phyloP scores from a whole-genome alignment of 2,888 invertebrate species.

The Drosophila putrida region DNA sequence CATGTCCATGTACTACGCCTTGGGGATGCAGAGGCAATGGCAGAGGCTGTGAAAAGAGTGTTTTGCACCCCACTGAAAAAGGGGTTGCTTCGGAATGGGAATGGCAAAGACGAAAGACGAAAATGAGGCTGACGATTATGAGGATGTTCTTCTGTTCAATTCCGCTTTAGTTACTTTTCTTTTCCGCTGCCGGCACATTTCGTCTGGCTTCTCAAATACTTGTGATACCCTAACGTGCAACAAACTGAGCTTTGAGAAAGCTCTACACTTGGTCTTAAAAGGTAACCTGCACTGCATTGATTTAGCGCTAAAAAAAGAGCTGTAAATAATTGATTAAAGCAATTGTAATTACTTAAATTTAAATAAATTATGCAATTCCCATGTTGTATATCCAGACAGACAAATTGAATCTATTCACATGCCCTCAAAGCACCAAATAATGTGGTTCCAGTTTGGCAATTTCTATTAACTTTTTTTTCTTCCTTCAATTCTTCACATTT shows the following conservation, averaged over 20 bases:
- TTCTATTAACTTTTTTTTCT: slow-evolving; percentile 34
- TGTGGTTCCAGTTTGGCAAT: slow-evolving; percentile 45
- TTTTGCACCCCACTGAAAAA: slow-evolving; percentile 72
- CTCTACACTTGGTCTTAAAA: not conserved
- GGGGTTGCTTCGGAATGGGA: slow-evolving; percentile 48
- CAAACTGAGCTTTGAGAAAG: not conserved
- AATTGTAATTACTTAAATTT: not conserved
- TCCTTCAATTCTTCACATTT: slow-evolving; percentile 23
- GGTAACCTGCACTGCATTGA: not conserved
- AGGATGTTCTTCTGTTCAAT: slow-evolving; percentile 34
- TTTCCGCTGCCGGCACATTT: slow-evolving; percentile 45
- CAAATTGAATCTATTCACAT: not conserved
- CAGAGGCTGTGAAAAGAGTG: slow-evolving; percentile 33
- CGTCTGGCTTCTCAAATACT: slow-evolving; percentile 38
- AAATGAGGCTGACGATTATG: slow-evolving; percentile 40
- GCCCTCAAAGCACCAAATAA: slow-evolving; percentile 17
- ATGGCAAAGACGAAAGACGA: not conserved
- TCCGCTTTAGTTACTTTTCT: slow-evolving; percentile 41
- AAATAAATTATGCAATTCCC: not conserved
- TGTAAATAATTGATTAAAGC: not conserved
- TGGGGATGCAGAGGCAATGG: slow-evolving; percentile 30
- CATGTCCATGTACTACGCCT: slow-evolving; percentile 48
- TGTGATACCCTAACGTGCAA: slow-evolving; percentile 22
- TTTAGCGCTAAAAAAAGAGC: not conserved
- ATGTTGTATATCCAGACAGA: slow-evolving; percentile 1